phyloP scores from a whole-genome alignment of 2,797 vertebrate genomes.

The Corythornis leucogaster region DNA sequence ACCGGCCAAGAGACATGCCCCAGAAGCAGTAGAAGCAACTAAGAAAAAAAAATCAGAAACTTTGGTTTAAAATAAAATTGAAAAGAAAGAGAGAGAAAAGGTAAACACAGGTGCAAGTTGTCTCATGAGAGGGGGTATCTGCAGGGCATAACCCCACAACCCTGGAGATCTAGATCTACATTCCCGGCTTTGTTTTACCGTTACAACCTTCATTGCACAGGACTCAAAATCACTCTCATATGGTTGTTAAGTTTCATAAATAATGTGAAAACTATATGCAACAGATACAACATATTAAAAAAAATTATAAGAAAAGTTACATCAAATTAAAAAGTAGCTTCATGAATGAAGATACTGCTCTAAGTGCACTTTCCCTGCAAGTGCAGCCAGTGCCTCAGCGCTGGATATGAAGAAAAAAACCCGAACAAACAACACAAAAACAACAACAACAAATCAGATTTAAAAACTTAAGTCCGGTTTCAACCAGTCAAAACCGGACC shows the following conservation, averaged over 20 bases:
- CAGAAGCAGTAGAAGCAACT: slow-evolving; percentile 72
- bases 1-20: slow-evolving; percentile 25
- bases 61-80: slow-evolving; percentile 78
- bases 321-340: slow-evolving; percentile 87
- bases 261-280: slow-evolving; percentile 84
- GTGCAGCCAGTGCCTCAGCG: slow-evolving; percentile 82
- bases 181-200: slow-evolving; percentile 56
- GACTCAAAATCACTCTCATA: slow-evolving; percentile 79
- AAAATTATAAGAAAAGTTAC: slow-evolving; percentile 81
- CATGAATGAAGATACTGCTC: slow-evolving; percentile 85
- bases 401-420: slow-evolving; percentile 78
- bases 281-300: slow-evolving; percentile 83
- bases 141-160: slow-evolving; percentile 30
- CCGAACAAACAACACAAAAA: neutral
- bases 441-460: slow-evolving; percentile 62
- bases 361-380: slow-evolving; percentile 86
- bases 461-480: slow-evolving; percentile 84
- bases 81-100: slow-evolving; percentile 36
- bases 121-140: slow-evolving; percentile 63
- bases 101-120: slow-evolving; percentile 64
- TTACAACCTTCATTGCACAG: slow-evolving; percentile 80
- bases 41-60: slow-evolving; percentile 57
- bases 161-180: slow-evolving; percentile 33
- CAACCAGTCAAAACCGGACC: slow-evolving; percentile 84
- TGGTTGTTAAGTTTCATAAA: slow-evolving; percentile 85